These are phyloP conservation scores for Chaetodon trifasciatus DNA, from an alignment of 2,797 vertebrate genomes.

Conservation along the genomic window DNA sequence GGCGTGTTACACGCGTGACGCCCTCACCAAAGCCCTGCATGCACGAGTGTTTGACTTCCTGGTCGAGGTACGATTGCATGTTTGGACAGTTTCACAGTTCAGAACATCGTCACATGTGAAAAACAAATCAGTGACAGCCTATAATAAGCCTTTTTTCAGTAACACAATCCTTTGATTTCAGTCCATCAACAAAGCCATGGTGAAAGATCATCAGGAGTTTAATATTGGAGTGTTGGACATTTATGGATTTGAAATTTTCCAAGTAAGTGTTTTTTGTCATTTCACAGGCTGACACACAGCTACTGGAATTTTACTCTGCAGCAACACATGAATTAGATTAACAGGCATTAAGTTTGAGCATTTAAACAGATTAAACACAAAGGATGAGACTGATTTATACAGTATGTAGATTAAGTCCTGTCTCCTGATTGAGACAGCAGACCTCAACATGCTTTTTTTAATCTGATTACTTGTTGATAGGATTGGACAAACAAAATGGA, in stretches of 20 bases:
- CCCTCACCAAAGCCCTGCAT: conserved; percentile 96
- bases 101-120: neutral
- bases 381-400: conserved; percentile 70
- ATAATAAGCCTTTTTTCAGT: neutral
- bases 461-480: conserved; percentile 74
- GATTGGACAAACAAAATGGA: conserved; percentile 30
- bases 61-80: conserved; percentile 90
- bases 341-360: conserved; percentile 54
- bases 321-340: conserved; percentile 64
- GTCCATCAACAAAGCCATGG: conserved; percentile 98
- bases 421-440: conserved; percentile 71
- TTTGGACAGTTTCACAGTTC: neutral
- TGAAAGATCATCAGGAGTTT: conserved; percentile 95
- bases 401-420: conserved; percentile 68
- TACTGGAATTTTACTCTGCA: conserved; percentile 21
- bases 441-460: conserved; percentile 56
- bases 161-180: conserved; percentile 74
- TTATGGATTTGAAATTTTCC: conserved; percentile 99
- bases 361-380: conserved; percentile 73
- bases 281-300: conserved; percentile 28
- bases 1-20: conserved; percentile 96
- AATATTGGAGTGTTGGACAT: conserved; percentile 98
- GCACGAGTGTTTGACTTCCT: conserved; percentile 94
- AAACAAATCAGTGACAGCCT: neutral
- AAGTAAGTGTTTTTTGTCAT: conserved; percentile 83